These are phyloP conservation scores for Tenualosa thibaudeaui DNA, from an alignment of 2,797 vertebrate genomes.

Conservation along the genomic window DNA sequence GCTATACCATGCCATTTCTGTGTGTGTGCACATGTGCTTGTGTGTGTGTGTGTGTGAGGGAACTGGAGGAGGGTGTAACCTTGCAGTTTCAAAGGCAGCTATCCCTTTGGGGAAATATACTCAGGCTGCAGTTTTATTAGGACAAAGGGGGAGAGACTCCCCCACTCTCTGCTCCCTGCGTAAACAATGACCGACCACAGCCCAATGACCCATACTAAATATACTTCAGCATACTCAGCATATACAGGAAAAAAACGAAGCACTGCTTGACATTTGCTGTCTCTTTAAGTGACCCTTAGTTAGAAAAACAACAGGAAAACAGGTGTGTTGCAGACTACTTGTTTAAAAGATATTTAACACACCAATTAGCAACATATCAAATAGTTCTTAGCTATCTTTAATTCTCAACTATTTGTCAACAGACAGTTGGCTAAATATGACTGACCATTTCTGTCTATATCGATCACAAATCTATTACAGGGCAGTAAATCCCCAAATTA, in stretches of 20 bases:
- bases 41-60: not conserved
- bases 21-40: not conserved
- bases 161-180: not conserved
- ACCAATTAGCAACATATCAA: too few relatives aligned
- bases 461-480: too few relatives aligned
- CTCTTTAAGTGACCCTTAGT: not conserved
- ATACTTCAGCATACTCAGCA: not conserved
- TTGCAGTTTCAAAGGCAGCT: not conserved
- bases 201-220: not conserved
- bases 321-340: too few relatives aligned
- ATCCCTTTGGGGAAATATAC: constrained; percentile 7
- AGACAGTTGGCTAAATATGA: too few relatives aligned
- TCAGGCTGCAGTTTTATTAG: not conserved
- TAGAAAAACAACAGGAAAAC: too few relatives aligned
- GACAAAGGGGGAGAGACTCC: not conserved
- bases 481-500: too few relatives aligned
- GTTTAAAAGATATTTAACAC: too few relatives aligned
- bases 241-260: not conserved
- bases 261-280: not conserved
- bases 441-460: too few relatives aligned
- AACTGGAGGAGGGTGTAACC: constrained; percentile 14
- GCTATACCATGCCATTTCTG: not conserved
- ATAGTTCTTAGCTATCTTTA: too few relatives aligned
- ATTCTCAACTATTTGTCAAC: too few relatives aligned
- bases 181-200: not conserved